These are phyloP conservation scores for Glaucopsyche alexis DNA, from an alignment of 2,888 invertebrate species.

Conservation along the genomic window DNA sequence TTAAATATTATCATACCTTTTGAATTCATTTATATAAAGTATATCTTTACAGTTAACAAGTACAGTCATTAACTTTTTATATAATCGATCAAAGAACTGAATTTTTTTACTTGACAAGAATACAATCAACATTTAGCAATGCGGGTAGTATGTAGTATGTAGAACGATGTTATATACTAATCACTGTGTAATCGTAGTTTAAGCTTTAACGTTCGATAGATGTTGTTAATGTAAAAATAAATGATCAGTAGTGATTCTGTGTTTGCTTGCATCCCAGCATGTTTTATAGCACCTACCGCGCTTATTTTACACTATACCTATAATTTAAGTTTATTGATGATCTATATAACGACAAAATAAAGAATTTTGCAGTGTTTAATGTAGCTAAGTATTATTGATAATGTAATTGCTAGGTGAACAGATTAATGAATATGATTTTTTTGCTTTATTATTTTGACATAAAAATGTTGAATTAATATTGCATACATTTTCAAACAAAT, in stretches of 20 bases:
- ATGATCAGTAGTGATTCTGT: constrained; percentile 55
- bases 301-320: not conserved
- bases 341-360: not conserved
- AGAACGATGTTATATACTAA: not conserved
- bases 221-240: constrained; percentile 52
- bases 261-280: constrained; percentile 63
- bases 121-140: not conserved
- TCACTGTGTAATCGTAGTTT: constrained; percentile 27
- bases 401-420: too few species aligned
- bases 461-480: too few species aligned
- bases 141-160: not conserved
- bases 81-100: too few species aligned
- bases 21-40: too few species aligned
- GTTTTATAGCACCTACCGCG: constrained; percentile 32
- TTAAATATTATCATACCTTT: too few species aligned
- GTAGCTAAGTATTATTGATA: too few species aligned
- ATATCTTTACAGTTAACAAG: too few species aligned
- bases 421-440: too few species aligned
- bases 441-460: too few species aligned
- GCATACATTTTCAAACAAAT: too few species aligned
- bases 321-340: not conserved
- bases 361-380: too few species aligned
- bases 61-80: too few species aligned
- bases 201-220: constrained; percentile 38
- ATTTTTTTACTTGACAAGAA: not conserved